These are phyloP conservation scores for Mycalesis mineus DNA, from an alignment of 2,888 invertebrate genomes.

Conservation along the genomic window DNA sequence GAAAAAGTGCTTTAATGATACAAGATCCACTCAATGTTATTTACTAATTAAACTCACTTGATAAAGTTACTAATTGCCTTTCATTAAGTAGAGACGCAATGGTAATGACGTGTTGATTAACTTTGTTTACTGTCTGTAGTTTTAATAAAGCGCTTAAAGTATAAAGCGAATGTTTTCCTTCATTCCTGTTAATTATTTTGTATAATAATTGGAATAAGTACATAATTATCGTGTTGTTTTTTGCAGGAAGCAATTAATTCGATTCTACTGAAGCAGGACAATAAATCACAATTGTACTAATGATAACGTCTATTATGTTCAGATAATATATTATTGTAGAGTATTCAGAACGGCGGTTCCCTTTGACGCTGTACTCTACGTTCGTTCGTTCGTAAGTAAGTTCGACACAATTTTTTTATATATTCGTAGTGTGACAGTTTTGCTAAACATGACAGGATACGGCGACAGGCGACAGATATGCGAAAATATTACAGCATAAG, in stretches of 20 bases:
- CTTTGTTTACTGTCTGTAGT: neutral
- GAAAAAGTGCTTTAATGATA: too few species aligned
- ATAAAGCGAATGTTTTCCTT: constrained; percentile 14
- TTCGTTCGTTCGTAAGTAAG: too few species aligned
- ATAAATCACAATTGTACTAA: constrained; percentile 10
- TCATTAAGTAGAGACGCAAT: constrained; percentile 15
- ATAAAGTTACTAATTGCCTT: constrained; percentile 11
- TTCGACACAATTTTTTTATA: too few species aligned
- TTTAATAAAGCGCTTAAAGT: constrained; percentile 9
- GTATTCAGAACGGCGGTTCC: neutral
- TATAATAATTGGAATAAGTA: constrained; percentile 33
- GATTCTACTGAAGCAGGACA: constrained; percentile 9
- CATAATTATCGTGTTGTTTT: constrained; percentile 23
- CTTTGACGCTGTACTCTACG: neutral
- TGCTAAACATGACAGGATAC: too few species aligned
- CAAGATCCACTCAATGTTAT: neutral
- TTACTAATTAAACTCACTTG: neutral
- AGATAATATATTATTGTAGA: neutral
- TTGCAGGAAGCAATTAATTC: constrained; percentile 17
- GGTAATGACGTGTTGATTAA: constrained; percentile 17
- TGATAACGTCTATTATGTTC: neutral
- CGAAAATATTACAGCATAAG: too few species aligned
- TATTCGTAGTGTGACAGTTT: too few species aligned
- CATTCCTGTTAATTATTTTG: constrained; percentile 21
- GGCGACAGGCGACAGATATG: too few species aligned